phyloP scores from a whole-genome alignment of 2,888 invertebrate genomes.

The Brachyptera putata region DNA sequence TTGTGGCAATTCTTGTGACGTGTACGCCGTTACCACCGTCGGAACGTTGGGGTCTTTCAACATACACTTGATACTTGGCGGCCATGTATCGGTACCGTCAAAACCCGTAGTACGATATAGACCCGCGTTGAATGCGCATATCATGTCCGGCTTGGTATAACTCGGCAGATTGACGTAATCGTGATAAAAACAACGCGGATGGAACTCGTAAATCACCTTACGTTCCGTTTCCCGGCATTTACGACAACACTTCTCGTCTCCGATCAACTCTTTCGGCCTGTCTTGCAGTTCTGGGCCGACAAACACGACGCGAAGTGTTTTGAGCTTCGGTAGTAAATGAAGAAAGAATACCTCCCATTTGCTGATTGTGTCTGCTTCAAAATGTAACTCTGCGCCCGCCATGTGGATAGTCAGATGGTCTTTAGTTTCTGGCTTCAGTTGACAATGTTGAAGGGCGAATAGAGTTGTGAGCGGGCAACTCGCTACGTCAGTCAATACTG shows the following conservation, averaged over 20 bases:
- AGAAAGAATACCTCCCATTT: constrained; percentile 70
- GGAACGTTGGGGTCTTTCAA: constrained; percentile 52
- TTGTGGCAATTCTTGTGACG: constrained; percentile 59
- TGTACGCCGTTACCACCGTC: constrained; percentile 63
- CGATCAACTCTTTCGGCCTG: background rate
- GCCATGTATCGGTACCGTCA: constrained; percentile 63
- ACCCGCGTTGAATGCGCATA: constrained; percentile 69
- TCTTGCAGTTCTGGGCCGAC: constrained; percentile 58
- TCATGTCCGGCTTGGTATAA: constrained; percentile 42
- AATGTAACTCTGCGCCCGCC: constrained; percentile 66
- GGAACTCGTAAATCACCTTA: constrained; percentile 31
- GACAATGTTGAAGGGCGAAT: constrained; percentile 42
- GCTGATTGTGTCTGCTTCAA: constrained; percentile 61
- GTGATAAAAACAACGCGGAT: constrained; percentile 42
- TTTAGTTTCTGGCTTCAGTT: constrained; percentile 31
- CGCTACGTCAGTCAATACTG: constrained; percentile 37
- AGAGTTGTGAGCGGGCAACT: constrained; percentile 37
- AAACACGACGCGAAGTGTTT: constrained; percentile 55
- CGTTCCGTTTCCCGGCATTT: constrained; percentile 26
- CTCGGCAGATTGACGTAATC: constrained; percentile 36
- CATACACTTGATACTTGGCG: constrained; percentile 56
- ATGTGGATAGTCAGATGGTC: constrained; percentile 47
- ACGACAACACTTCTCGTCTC: constrained; percentile 23
- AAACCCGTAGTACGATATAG: constrained; percentile 63
- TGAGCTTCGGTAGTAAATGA: constrained; percentile 56